Evolutionary conservation across 2,797 vertebrate genomes (phyloP).

Genomic region (Heliangelus exortis): DNA sequence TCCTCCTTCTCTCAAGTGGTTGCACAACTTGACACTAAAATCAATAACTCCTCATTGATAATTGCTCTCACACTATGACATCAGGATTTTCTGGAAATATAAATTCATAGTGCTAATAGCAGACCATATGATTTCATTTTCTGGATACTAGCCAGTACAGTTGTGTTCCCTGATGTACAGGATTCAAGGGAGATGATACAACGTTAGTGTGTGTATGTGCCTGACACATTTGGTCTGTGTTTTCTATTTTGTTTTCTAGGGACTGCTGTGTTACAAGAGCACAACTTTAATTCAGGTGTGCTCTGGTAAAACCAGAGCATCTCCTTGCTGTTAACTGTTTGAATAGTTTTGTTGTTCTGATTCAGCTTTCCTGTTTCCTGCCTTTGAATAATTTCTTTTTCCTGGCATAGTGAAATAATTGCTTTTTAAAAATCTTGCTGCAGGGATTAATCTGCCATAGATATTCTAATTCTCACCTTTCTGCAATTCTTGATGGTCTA

Average conservation of each 20-base stretch:
- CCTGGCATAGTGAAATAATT: not conserved
- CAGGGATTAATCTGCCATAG: not conserved
- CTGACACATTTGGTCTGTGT: not conserved
- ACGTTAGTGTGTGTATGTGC: not conserved
- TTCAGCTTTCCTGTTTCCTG: not conserved
- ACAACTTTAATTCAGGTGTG: not conserved
- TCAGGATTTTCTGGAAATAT: constrained; percentile 26
- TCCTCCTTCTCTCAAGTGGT: not conserved
- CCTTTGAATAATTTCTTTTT: not conserved
- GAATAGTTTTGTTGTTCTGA: not conserved
- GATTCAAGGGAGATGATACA: not conserved
- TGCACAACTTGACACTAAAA: constrained; percentile 21
- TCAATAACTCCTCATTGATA: constrained; percentile 50
- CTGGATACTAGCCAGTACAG: constrained; percentile 13
- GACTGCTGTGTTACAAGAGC: not conserved
- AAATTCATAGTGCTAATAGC: constrained; percentile 33
- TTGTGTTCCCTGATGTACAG: constrained; percentile 5
- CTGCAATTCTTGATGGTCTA: not conserved
- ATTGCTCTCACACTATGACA: constrained; percentile 46
- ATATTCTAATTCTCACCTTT: not conserved
- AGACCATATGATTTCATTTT: constrained; percentile 45
- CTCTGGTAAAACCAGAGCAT: not conserved
- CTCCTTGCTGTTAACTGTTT: not conserved
- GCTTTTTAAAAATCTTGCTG: not conserved
- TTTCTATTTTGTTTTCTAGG: not conserved